phyloP scores from a whole-genome alignment of 2,888 invertebrate species.

The Erannis defoliaria region DNA sequence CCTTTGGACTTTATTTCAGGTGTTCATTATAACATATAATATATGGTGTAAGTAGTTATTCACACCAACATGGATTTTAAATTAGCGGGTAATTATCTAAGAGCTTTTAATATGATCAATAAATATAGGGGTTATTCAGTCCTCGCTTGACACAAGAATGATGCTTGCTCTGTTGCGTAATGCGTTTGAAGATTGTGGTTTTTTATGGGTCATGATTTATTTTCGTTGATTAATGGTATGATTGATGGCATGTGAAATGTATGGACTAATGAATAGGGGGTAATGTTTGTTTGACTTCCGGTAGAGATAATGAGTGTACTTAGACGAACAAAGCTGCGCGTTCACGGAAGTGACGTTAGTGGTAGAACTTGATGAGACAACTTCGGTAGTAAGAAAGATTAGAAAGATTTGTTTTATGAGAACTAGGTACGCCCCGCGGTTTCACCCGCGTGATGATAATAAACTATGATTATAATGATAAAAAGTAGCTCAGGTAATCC shows the following conservation, averaged over 20 bases:
- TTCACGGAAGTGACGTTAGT: conserved; percentile 2
- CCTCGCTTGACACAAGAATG: conserved; percentile 54
- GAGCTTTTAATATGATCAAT: not conserved
- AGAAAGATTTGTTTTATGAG: too few relatives aligned
- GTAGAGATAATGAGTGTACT: conserved; percentile 25
- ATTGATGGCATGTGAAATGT: conserved; percentile 54
- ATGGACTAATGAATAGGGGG: conserved; percentile 49
- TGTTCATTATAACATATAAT: too few relatives aligned
- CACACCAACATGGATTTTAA: too few relatives aligned
- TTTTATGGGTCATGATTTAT: conserved; percentile 66
- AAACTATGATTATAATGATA: too few relatives aligned
- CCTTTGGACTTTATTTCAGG: too few relatives aligned
- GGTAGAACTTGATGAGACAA: not conserved
- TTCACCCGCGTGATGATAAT: too few relatives aligned
- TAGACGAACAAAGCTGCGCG: not conserved
- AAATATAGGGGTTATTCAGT: conserved; percentile 11
- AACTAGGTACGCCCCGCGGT: too few relatives aligned
- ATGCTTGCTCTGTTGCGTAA: conserved; percentile 72
- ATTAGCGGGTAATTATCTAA: too few relatives aligned
- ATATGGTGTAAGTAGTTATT: too few relatives aligned
- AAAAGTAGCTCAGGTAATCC: too few relatives aligned
- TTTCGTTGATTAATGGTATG: conserved; percentile 71
- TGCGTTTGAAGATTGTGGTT: conserved; percentile 73
- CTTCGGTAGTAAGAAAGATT: not conserved
- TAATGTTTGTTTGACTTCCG: conserved; percentile 37